These are phyloP conservation scores for Penaeus indicus DNA, from an alignment of 1,140 invertebrate genomes.

Conservation along the genomic window DNA sequence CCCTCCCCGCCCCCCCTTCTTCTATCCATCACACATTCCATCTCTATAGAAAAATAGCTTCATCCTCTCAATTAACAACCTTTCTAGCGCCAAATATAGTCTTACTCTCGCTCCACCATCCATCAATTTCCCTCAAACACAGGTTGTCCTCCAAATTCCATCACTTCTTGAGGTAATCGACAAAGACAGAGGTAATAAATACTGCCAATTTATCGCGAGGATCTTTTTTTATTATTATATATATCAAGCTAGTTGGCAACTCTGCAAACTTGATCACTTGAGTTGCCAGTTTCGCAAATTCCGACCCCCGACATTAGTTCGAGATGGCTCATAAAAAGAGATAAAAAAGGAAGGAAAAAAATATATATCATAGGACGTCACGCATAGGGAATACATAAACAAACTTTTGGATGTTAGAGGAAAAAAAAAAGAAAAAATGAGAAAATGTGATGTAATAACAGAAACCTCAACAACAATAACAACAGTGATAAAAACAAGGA, in stretches of 20 bases:
- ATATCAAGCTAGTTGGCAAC: background rate
- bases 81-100: background rate
- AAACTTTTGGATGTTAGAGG: background rate
- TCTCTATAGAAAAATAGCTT: background rate
- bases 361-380: too few species aligned
- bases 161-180: conserved; percentile 25
- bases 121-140: conserved; percentile 37
- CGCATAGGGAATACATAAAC: too few species aligned
- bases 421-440: background rate
- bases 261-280: background rate
- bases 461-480: too few species aligned
- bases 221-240: background rate
- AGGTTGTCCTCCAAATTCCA: conserved; percentile 30
- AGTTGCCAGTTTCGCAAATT: too few species aligned
- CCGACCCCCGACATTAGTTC: too few species aligned
- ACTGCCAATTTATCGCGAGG: background rate
- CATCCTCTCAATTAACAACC: background rate
- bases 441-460: too few species aligned
- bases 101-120: conserved; percentile 8
- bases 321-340: too few species aligned
- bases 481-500: too few species aligned
- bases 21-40: background rate
- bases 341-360: too few species aligned
- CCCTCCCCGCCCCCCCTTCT: background rate
- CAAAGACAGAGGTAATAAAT: background rate